These are phyloP conservation scores for Rhabdophis nuchalis DNA, from an alignment of 2,797 vertebrate genomes.

Conservation along the genomic window DNA sequence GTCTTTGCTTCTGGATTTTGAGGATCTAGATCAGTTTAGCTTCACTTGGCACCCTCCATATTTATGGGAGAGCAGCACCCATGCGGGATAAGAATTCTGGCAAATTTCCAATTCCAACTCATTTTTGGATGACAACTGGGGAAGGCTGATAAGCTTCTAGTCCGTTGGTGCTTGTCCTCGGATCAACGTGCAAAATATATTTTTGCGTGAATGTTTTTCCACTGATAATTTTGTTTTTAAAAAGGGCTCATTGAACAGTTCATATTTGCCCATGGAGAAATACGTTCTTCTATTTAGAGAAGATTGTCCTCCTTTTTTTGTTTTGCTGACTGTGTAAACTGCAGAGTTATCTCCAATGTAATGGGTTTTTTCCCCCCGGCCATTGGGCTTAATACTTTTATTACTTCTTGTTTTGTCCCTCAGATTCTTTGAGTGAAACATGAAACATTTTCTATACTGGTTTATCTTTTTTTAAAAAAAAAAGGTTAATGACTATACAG, in stretches of 20 bases:
- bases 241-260: background rate
- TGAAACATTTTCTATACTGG: background rate
- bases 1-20: background rate
- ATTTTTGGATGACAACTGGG: background rate
- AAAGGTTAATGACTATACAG: background rate
- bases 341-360: background rate
- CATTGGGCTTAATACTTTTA: background rate
- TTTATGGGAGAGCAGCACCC: background rate
- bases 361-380: constrained; percentile 20
- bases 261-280: background rate
- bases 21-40: background rate
- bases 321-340: background rate
- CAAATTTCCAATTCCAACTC: background rate
- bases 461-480: background rate
- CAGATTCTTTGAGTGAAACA: background rate
- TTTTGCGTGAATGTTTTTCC: background rate
- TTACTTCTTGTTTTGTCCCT: background rate
- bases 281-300: background rate
- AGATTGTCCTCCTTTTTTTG: background rate
- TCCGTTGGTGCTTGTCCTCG: background rate
- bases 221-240: background rate
- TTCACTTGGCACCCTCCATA: background rate
- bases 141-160: background rate
- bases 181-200: background rate
- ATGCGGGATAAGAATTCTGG: background rate